Evolutionary conservation across 2,797 vertebrate species (phyloP).

Genomic region (Falco rusticolus): DNA sequence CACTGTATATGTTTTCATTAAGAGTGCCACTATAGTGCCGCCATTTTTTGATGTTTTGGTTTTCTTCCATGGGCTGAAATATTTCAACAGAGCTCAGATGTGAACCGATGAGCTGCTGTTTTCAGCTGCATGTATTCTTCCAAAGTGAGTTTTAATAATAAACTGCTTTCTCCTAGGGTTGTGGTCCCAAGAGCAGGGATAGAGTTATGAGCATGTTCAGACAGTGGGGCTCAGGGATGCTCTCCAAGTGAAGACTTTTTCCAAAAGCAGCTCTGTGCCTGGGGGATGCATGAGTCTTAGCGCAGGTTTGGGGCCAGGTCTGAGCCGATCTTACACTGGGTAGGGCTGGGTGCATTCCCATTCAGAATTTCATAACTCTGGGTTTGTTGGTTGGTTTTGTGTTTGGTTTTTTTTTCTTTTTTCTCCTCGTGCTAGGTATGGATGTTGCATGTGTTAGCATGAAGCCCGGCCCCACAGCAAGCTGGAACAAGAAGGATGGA

Average conservation of each 20-base stretch:
- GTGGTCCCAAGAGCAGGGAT: background rate
- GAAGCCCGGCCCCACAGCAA: background rate
- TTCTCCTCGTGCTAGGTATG: background rate
- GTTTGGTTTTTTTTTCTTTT: background rate
- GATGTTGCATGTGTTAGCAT: too few relatives aligned
- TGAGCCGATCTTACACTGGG: accelerated
- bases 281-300: too few relatives aligned
- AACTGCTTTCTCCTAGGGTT: background rate
- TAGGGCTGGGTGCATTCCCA: background rate
- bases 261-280: background rate
- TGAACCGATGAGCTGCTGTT: background rate
- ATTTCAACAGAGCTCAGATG: background rate
- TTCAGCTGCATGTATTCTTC: accelerated
- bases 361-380: background rate
- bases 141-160: too few relatives aligned
- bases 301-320: background rate
- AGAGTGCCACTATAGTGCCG: background rate
- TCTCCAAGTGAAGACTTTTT: background rate
- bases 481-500: background rate
- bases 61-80: background rate
- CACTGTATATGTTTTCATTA: background rate
- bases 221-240: background rate
- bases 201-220: background rate
- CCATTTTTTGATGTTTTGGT: background rate
- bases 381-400: too few relatives aligned